Evolutionary conservation across 1,140 invertebrate species (phyloP), one percentile per base, ranked within the genome.

Genomic region (Trialeurodes vaporariorum): DNA sequence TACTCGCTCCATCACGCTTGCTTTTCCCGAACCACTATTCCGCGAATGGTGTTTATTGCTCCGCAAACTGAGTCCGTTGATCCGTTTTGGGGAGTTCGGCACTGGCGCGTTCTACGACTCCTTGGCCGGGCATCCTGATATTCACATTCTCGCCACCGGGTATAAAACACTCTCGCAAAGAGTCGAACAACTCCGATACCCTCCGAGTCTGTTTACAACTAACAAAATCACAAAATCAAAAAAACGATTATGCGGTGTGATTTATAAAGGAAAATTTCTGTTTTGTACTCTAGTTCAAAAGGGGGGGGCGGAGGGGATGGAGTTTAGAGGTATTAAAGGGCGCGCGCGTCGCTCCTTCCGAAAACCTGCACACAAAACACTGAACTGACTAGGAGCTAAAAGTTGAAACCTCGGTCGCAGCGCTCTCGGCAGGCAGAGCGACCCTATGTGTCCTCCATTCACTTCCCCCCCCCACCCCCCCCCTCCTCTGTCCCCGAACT

Each of bases 51-150:
- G 87, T 24, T 74, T 73, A 68, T 79, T 81, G 23, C 86, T 83
- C 69, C 89, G 83, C 70, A 92, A 80, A 25, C 88, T 87, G 73
- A 92, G 81, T 34, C 90, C 91, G 75, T 91, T 93, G 79, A 93
- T 93, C 71, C 91, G 85, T 74, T 92, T n/a, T 91, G 65, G 89
- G 88, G 67, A 93, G 79, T 79, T 93, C 91, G 65, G 90, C 90
- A 71, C 90, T 92, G 72, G 91, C 91, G 73, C 91, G 84, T 81
- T 94, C 91, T 76, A 92, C 90, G 74, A 92, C 90, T 72, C 87
- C 88, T 77, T 89, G 87, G 68, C 87, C 86, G 67, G 87, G 88
- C 80, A 88, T 87, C 34, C 34, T 49, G n/a, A n/a, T 17, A 49
- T 49, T 49, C 34, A 49, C 34, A 59, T 24, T n/a, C n/a, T n/a